Base-by-base conservation (phyloP, 2,888 invertebrate species). In the Brachyptera risi region DNA sequence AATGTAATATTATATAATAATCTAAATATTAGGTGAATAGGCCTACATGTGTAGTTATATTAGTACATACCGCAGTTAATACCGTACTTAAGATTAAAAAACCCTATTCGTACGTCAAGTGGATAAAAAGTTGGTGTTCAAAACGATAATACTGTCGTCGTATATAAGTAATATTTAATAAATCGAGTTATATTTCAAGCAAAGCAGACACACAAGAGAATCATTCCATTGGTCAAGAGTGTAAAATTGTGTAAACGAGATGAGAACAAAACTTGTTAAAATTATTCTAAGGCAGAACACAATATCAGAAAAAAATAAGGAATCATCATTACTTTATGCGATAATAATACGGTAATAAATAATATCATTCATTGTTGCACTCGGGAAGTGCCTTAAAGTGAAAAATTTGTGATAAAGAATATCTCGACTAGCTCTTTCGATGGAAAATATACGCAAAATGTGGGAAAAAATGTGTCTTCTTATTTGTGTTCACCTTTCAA, bases 401-500 rank as follows among this genome's bases (percentile, higher is more conserved):
- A 49, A 59, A 63, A 64, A 65, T 64, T 67, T 67, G 64, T 64
- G 64, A 64, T 64, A 64, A 66, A 65, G 5, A 23, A 54, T 37
- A 37, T 62, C 62, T 65, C 65, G 64, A 65, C 64, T 65, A 64
- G 65, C 67, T 64, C 65, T 63, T 65, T 67, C 63, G 67, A 65
- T 65, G 64, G 62, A 63, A 65, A 65, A 57, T 64, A 65, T 63
- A 67, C 60, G 62, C 62, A 64, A 62, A 65, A 58, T 59, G 61
- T 59, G 61, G 61, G 63, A 60, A 65, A 17, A 11, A 5, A 31
- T 26, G 47, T 42, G 35, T n/a, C 11, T 24, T 24, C 26, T 27
- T 26, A 15, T 44, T 27, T 17, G 17, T 19, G 13, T n/a, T 49
- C 9, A 4, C 17, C 17, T 31, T 31, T 11, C 31, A 31, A 5